Percentiles rank a stretch among this genome's conserved stretches.
Evolutionary conservation across 1,140 invertebrate genomes (phyloP).

Genomic region (Proctacanthus coquilletti): DNA sequence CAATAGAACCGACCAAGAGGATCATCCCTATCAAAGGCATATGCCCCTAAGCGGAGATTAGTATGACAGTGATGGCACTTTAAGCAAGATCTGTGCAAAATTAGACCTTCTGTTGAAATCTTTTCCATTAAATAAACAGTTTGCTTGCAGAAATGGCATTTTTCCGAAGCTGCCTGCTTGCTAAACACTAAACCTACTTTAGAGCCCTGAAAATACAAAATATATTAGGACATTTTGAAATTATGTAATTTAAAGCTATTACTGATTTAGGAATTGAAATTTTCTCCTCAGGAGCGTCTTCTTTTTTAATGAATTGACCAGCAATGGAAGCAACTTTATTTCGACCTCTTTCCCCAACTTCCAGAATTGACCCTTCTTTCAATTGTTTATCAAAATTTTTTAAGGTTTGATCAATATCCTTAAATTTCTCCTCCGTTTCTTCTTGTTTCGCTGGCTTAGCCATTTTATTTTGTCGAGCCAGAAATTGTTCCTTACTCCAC

Average conservation of each 20-base stretch:
- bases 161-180: constrained; percentile 51
- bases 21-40: constrained; percentile 58
- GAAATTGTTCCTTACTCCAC: constrained; percentile 77
- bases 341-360: constrained; percentile 45
- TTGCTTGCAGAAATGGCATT: constrained; percentile 76
- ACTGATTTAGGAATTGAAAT: too few species aligned
- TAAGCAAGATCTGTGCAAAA: constrained; percentile 76
- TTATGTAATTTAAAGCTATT: background rate
- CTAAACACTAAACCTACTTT: constrained; percentile 41
- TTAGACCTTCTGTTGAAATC: constrained; percentile 67
- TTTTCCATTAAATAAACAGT: constrained; percentile 80
- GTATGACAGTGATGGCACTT: constrained; percentile 39
- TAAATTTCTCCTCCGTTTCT: constrained; percentile 39
- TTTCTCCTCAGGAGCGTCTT: too few species aligned
- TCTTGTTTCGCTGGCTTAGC: constrained; percentile 43
- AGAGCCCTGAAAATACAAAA: constrained; percentile 31
- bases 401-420: constrained; percentile 64
- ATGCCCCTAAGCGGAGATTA: constrained; percentile 35
- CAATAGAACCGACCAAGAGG: constrained; percentile 65
- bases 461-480: constrained; percentile 63
- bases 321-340: constrained; percentile 82
- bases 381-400: constrained; percentile 66
- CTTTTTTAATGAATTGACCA: constrained; percentile 56
- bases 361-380: constrained; percentile 56
- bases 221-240: too few species aligned